Conservation (phyloP, 2,888 invertebrate genomes). For the Nezara viridula region DNA sequence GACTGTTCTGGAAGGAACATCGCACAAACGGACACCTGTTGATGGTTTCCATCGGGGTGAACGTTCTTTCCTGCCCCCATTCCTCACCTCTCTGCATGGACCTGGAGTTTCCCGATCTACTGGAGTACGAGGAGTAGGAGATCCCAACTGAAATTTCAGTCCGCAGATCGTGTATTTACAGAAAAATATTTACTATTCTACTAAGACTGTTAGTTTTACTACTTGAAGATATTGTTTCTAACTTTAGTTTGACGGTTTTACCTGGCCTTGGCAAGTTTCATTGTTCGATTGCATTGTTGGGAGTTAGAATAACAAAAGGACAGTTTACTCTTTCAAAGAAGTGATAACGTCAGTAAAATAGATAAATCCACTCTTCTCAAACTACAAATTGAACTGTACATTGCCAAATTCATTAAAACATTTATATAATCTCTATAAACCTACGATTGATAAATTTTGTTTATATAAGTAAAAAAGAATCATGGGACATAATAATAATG, state of each 20-base stretch:
- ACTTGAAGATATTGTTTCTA: background rate
- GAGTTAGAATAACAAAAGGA: background rate
- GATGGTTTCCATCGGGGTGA: background rate
- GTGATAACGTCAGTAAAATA: background rate
- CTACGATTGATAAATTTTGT: too few relatives aligned
- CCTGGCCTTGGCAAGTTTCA: background rate
- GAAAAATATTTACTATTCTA: background rate
- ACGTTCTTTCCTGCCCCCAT: background rate
- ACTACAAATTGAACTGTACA: background rate
- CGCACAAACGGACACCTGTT: conserved; percentile 29
- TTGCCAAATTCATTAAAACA: background rate
- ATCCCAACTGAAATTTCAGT: background rate
- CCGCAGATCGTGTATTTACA: background rate
- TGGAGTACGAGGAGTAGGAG: background rate
- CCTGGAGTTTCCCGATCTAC: background rate
- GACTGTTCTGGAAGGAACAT: background rate
- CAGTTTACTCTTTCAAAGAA: background rate
- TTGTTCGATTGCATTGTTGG: background rate
- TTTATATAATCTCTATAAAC: too few relatives aligned
- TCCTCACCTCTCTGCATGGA: background rate
- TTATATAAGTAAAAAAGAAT: too few relatives aligned
- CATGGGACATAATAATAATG: too few relatives aligned
- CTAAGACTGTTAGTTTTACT: background rate
- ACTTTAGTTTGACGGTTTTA: background rate
- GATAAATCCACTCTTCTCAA: background rate